phyloP scores from a whole-genome alignment of 2,797 vertebrate species.

The Nothura maculosa region DNA sequence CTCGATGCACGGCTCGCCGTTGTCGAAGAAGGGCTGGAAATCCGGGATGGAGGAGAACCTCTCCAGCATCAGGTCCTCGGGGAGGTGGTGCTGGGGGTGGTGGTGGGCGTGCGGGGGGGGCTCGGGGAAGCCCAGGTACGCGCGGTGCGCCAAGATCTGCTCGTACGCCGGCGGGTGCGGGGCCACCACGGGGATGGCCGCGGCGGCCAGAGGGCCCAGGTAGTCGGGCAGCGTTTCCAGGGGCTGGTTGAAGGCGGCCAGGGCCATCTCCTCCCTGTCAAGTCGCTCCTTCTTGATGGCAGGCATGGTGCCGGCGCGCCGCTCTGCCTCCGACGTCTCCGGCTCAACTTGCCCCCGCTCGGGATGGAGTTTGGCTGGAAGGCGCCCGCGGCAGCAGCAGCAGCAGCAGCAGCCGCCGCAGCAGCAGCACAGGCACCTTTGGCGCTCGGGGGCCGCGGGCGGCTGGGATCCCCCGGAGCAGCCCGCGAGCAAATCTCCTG shows the following conservation, averaged over 20 bases:
- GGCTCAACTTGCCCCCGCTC: constrained; percentile 53
- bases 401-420: constrained; percentile 52
- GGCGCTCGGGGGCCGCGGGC: constrained; percentile 57
- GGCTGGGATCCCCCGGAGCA: constrained; percentile 54
- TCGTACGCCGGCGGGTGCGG: constrained; percentile 92
- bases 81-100: constrained; percentile 87
- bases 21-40: constrained; percentile 96
- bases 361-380: constrained; percentile 60
- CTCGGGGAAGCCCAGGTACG: constrained; percentile 88
- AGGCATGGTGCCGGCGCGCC: constrained; percentile 88
- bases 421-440: constrained; percentile 52
- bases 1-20: constrained; percentile 97
- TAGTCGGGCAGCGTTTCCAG: constrained; percentile 87
- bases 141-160: constrained; percentile 90
- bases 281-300: constrained; percentile 96
- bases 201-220: constrained; percentile 89
- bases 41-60: constrained; percentile 93
- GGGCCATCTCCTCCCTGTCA: constrained; percentile 94
- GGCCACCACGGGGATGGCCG: constrained; percentile 91
- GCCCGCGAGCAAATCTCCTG: constrained; percentile 57
- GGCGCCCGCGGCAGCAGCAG: constrained; percentile 49
- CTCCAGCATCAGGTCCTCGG: constrained; percentile 93
- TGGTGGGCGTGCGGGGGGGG: constrained; percentile 84
- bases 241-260: constrained; percentile 92
- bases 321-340: constrained; percentile 43